Conservation (phyloP, 2,888 invertebrate species). For the Dyspetes luteomarginatus region DNA sequence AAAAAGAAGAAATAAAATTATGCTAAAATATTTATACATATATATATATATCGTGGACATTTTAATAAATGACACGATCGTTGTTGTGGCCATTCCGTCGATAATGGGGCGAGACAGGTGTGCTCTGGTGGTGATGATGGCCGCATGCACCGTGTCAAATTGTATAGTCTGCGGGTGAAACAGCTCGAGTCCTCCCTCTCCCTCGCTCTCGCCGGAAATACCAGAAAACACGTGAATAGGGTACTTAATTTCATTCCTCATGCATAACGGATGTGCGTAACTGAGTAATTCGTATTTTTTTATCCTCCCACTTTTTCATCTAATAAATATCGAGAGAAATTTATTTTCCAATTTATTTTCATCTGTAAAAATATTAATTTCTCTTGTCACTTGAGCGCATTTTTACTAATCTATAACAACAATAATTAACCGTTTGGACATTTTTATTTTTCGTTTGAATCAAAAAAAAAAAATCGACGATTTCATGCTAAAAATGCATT, state of each 20-base stretch:
- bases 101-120: slow-evolving; percentile 59
- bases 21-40: too few species aligned
- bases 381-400: too few species aligned
- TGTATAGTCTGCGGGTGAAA: slow-evolving; percentile 60
- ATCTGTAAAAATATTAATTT: too few species aligned
- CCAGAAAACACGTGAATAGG: slow-evolving; percentile 78
- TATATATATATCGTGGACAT: background rate
- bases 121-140: slow-evolving; percentile 66
- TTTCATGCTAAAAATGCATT: too few species aligned
- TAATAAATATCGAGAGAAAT: background rate
- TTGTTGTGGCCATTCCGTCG: slow-evolving; percentile 30
- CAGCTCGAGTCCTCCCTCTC: slow-evolving; percentile 4
- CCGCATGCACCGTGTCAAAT: slow-evolving; percentile 72
- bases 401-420: too few species aligned
- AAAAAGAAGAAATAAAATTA: too few species aligned
- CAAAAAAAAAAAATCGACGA: background rate
- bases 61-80: slow-evolving; percentile 19
- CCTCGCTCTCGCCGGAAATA: slow-evolving; percentile 74
- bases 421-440: too few species aligned
- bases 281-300: slow-evolving; percentile 53
- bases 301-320: background rate
- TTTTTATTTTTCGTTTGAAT: background rate
- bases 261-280: slow-evolving; percentile 71
- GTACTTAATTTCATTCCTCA: slow-evolving; percentile 75
- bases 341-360: too few species aligned